These are phyloP conservation scores for Cenopis cana DNA, from an alignment of 2,888 invertebrate genomes.

Conservation along the genomic window DNA sequence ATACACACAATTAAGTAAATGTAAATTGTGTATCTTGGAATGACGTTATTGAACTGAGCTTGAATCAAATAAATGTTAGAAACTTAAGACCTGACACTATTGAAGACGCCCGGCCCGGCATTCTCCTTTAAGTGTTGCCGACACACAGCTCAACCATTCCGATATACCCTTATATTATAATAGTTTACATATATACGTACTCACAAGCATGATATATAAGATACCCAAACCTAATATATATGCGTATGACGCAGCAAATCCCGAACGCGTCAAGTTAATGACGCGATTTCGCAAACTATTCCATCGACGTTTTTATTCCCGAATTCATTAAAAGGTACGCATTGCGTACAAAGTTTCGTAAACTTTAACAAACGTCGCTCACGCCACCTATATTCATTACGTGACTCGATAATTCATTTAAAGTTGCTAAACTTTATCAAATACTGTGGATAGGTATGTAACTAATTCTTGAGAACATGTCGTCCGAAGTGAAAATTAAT, in stretches of 20 bases:
- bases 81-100: no score
- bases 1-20: not conserved
- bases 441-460: not conserved
- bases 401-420: conserved; percentile 14
- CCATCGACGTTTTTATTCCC: not conserved
- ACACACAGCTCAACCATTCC: no score
- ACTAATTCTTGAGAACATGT: no score
- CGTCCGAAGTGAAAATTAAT: no score
- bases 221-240: not conserved
- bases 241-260: not conserved
- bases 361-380: conserved; percentile 1
- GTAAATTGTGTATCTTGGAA: no score
- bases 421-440: conserved; percentile 12
- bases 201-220: not conserved
- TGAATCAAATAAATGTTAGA: no score
- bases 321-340: conserved; percentile 5
- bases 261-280: not conserved
- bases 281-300: not conserved
- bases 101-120: no score
- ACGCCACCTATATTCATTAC: conserved; percentile 3
- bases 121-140: no score
- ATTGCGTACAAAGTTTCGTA: not conserved
- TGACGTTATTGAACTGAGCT: no score
- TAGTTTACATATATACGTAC: no score
- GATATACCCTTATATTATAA: no score